Percentiles rank a stretch among this genome's conserved stretches.
Conservation (phyloP, 2,113 vertebrate genomes). For the Montifringilla adamsi region DNA sequence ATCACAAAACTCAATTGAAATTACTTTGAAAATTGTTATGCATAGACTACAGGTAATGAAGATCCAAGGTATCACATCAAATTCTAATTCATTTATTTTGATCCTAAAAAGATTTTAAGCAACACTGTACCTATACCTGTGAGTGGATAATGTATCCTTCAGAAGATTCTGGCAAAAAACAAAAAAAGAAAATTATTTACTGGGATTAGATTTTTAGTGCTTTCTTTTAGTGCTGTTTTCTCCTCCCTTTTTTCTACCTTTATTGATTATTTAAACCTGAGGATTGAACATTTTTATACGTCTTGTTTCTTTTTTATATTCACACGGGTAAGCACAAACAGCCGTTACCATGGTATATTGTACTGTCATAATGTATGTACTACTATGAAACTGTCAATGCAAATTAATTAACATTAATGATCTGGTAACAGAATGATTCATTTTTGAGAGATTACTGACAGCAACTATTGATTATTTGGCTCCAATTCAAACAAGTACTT, state of each 20-base stretch:
- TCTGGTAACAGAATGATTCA: neutral
- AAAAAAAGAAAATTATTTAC: neutral
- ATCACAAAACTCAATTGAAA: neutral
- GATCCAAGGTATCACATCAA: neutral
- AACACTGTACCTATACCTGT: neutral
- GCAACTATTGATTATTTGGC: neutral
- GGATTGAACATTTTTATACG: neutral
- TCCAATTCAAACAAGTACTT: neutral
- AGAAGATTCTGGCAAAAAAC: neutral
- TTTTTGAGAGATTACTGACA: neutral
- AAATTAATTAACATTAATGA: neutral
- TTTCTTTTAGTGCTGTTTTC: neutral
- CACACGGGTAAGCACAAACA: fast-evolving
- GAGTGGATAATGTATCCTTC: neutral
- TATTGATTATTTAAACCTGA: neutral
- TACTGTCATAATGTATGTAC: neutral
- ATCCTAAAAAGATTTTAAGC: neutral
- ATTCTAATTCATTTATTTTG: neutral
- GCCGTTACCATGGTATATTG: neutral
- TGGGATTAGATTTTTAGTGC: neutral
- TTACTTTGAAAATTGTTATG: neutral
- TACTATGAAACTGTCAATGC: neutral
- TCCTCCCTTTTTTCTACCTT: neutral
- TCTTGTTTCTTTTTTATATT: neutral
- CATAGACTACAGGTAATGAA: neutral